phyloP scores from a whole-genome alignment of 2,888 invertebrate genomes.

The Drepana falcataria region DNA sequence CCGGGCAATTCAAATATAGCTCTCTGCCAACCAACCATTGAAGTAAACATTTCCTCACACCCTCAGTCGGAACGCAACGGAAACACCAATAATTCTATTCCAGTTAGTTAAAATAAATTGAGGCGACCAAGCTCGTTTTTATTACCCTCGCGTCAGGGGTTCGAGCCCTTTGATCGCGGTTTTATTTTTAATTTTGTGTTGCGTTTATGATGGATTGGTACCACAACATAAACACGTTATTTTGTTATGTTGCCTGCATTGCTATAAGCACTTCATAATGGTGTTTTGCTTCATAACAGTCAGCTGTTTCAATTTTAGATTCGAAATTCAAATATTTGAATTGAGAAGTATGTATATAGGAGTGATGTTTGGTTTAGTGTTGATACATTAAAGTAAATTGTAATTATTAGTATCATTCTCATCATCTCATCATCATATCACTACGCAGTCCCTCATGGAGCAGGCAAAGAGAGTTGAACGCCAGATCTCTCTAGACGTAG shows the following conservation, averaged over 20 bases:
- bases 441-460: too few relatives aligned
- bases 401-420: too few relatives aligned
- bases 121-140: conserved; percentile 15
- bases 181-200: conserved; percentile 20
- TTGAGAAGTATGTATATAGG: too few relatives aligned
- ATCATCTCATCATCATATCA: too few relatives aligned
- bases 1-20: conserved; percentile 12
- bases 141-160: conserved; percentile 3
- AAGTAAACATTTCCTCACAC: not conserved
- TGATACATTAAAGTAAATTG: too few relatives aligned
- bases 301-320: not conserved
- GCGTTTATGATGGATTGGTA: not conserved
- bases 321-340: too few relatives aligned
- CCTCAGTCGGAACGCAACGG: conserved; percentile 26
- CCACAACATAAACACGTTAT: not conserved
- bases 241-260: not conserved
- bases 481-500: too few relatives aligned
- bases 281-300: not conserved
- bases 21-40: conserved; percentile 2
- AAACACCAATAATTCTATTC: conserved; percentile 45
- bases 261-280: not conserved
- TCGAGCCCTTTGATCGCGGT: conserved; percentile 35
- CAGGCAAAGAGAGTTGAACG: too few relatives aligned
- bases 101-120: conserved; percentile 61
- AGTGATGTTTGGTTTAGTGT: too few relatives aligned